phyloP scores from a whole-genome alignment of 2,797 vertebrate species.

The Epinephelus awoara region DNA sequence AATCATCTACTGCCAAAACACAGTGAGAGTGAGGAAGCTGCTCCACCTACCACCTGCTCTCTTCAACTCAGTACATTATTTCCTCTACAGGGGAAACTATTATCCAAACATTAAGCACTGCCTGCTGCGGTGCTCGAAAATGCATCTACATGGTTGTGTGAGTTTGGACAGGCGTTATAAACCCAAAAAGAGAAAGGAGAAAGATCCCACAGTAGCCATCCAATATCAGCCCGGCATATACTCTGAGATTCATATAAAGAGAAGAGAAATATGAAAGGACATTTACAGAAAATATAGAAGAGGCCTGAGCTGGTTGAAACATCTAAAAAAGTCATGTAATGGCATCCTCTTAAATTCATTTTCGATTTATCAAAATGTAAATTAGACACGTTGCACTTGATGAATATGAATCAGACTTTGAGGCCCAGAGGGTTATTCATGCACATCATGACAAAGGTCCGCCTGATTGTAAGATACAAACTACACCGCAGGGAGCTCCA shows the following conservation, averaged over 20 bases:
- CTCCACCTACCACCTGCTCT: slow-evolving; percentile 33
- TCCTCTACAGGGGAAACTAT: slow-evolving; percentile 25
- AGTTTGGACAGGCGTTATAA: slow-evolving; percentile 15
- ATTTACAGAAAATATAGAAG: slow-evolving; percentile 35
- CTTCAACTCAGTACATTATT: slow-evolving; percentile 32
- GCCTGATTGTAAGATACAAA: slow-evolving; percentile 69
- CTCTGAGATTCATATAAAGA: slow-evolving; percentile 6
- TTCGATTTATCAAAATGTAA: slow-evolving; percentile 61
- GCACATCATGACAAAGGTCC: slow-evolving; percentile 66
- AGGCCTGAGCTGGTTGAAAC: slow-evolving; percentile 1
- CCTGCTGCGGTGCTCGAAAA: slow-evolving; percentile 32
- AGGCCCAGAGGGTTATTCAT: slow-evolving; percentile 58
- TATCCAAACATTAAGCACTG: slow-evolving; percentile 25
- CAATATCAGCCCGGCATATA: slow-evolving; percentile 1
- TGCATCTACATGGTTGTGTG: slow-evolving; percentile 9
- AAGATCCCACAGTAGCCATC: slow-evolving; percentile 14
- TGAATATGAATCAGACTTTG: slow-evolving; percentile 60
- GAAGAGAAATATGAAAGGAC: slow-evolving; percentile 21
- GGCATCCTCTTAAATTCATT: slow-evolving; percentile 34
- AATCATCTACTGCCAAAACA: slow-evolving; percentile 16
- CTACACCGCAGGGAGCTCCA: slow-evolving; percentile 52
- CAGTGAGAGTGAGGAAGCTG: not conserved
- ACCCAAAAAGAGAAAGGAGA: slow-evolving; percentile 1
- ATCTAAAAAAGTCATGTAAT: slow-evolving; percentile 30
- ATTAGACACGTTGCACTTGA: slow-evolving; percentile 45